Percentiles rank a stretch among this genome's conserved stretches.
Conservation (phyloP, 2,888 invertebrate genomes). For the Drosophila meridionalis region DNA sequence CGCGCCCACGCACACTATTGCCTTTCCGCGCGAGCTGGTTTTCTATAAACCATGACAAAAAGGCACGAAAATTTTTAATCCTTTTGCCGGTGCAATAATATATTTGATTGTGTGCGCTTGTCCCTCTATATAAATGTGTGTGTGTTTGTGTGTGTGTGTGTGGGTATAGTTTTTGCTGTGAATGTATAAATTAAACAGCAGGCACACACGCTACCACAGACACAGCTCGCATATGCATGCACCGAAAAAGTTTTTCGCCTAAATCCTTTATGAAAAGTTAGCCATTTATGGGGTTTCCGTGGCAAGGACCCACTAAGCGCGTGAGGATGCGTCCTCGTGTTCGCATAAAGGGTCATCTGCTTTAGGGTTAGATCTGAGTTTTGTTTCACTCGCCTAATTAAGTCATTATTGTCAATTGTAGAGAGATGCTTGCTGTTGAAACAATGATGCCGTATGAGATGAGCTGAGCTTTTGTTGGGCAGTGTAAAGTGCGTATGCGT, state of each 20-base stretch:
- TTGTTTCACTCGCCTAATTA: slow-evolving; percentile 59
- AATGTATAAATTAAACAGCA: slow-evolving; percentile 72
- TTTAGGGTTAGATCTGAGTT: slow-evolving; percentile 14
- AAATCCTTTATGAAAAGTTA: slow-evolving; percentile 79
- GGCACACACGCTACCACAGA: slow-evolving; percentile 46
- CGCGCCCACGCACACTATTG: slow-evolving; percentile 34
- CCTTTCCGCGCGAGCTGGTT: slow-evolving; percentile 30
- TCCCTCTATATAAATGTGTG: not conserved
- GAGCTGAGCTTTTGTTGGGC: not conserved
- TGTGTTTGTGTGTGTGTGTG: not conserved
- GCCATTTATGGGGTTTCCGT: slow-evolving; percentile 66
- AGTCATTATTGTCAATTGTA: slow-evolving; percentile 76
- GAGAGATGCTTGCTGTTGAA: not conserved
- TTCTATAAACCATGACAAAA: slow-evolving; percentile 48
- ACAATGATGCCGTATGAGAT: slow-evolving; percentile 1
- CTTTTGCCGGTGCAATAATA: slow-evolving; percentile 75
- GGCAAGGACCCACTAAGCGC: slow-evolving; percentile 33
- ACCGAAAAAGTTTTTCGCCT: slow-evolving; percentile 64
- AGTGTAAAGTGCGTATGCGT: slow-evolving; percentile 11
- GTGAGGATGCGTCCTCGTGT: slow-evolving; percentile 5
- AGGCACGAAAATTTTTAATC: slow-evolving; percentile 75
- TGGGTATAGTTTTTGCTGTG: slow-evolving; percentile 44
- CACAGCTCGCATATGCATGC: slow-evolving; percentile 48
- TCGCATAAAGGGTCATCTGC: slow-evolving; percentile 26
- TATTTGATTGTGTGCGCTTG: slow-evolving; percentile 37